phyloP scores from a whole-genome alignment of 2,797 vertebrate species.

The Urophycis tenuis region DNA sequence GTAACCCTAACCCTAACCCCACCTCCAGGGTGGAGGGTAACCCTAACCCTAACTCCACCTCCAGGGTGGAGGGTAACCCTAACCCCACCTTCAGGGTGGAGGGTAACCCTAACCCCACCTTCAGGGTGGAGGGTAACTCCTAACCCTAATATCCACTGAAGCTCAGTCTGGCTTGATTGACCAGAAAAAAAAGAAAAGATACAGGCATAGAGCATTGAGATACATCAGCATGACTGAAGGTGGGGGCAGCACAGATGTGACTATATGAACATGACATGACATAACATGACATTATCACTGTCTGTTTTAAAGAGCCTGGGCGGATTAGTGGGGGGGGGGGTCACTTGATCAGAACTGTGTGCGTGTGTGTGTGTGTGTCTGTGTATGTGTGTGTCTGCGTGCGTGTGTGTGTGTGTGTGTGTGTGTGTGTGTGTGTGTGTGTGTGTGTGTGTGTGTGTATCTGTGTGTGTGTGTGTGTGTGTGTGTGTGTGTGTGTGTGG shows the following conservation, averaged over 20 bases:
- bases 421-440: slow-evolving; percentile 11
- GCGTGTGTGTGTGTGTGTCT: neutral
- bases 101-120: no score
- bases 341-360: neutral
- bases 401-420: neutral
- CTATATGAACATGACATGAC: slow-evolving; percentile 13
- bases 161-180: slow-evolving; percentile 55
- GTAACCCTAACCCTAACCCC: no score
- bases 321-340: neutral
- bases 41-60: no score
- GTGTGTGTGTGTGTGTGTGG: slow-evolving; percentile 4
- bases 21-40: no score
- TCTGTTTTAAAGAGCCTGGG: slow-evolving; percentile 20
- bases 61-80: no score
- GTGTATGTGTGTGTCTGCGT: neutral
- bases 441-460: slow-evolving; percentile 12
- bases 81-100: no score
- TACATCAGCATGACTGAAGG: neutral
- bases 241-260: slow-evolving; percentile 22
- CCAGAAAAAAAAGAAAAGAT: neutral
- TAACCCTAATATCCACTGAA: no score
- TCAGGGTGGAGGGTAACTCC: no score
- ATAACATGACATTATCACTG: no score
- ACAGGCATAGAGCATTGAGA: neutral
- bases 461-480: neutral